Evolutionary conservation across 2,797 vertebrate genomes (phyloP).

Genomic region (Parauchenoglanis ngamensis): DNA sequence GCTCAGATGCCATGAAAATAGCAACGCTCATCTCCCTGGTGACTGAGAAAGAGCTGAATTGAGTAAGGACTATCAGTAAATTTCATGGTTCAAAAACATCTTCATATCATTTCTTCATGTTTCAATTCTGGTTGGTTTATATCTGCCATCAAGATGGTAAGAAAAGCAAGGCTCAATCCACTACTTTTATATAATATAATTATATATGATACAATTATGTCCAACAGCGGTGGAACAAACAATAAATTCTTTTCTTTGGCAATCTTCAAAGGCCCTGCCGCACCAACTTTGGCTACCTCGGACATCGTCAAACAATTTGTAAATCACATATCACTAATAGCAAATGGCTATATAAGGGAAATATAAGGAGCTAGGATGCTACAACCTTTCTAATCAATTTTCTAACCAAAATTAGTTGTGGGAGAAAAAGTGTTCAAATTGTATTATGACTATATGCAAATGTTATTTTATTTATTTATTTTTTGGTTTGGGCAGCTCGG

Average conservation of each 20-base stretch:
- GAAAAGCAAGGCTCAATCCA: neutral
- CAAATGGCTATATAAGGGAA: neutral
- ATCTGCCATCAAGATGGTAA: neutral
- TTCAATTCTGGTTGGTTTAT: slow-evolving; percentile 4
- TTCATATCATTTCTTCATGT: slow-evolving; percentile 4
- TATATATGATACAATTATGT: neutral
- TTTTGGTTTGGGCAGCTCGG: too few species aligned
- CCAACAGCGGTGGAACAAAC: neutral
- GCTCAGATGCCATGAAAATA: slow-evolving; percentile 22
- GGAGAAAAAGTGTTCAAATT: neutral
- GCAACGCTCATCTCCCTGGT: slow-evolving; percentile 25
- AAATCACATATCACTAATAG: neutral
- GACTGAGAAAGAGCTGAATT: slow-evolving; percentile 16
- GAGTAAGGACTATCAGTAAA: slow-evolving; percentile 13
- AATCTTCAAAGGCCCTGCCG: neutral
- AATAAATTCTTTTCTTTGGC: neutral
- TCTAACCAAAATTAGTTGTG: neutral
- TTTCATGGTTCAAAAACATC: slow-evolving; percentile 11
- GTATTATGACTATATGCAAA: neutral
- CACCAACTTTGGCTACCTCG: neutral
- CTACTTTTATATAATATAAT: too few species aligned
- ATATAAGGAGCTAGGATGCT: neutral
- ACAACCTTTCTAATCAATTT: neutral
- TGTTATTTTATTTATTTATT: too few species aligned
- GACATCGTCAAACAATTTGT: neutral